Base-by-base conservation (phyloP, 2,797 vertebrate genomes). In the Pantherophis vulpinus region DNA sequence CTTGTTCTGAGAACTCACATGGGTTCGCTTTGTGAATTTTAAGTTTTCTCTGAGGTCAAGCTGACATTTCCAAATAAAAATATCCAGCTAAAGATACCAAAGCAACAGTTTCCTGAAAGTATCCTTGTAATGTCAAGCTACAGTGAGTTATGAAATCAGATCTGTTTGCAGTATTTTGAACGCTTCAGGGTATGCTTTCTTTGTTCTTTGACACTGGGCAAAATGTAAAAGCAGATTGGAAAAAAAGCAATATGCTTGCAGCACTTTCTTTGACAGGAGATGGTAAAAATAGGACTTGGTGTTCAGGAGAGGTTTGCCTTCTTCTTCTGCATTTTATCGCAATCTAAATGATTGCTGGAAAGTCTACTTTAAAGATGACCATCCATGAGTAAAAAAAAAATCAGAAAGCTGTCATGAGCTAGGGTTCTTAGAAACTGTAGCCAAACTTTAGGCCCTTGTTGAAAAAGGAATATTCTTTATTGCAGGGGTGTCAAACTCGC, bases 1-100 rank as follows among this genome's bases (percentile, higher is more conserved):
- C 88, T 47, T 58, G 58, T 59, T 37, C 58, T 89, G 20, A 61
- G 74, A 59, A 59, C 16, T 47, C 13, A 47, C 20, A 27, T 5
- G 47, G n/a, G 32, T 55, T 70, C 56, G 23, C 20, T 70, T 37
- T 55, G 51, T 42, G 60, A 42, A 58, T 70, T 16, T 56, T 29
- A 37, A 11, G 20, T 12, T 70, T 88, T 42, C 61, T 70, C 86
- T 29, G n/a, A 92, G 60, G 86, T 70, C 54, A 70, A 32, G 54
- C n/a, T 92, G 91, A 88, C 91, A 66, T 92, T 66, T 70, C 37
- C n/a, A 16, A 42, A 56, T 16, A 56, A 88, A 88, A 87, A 63
- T 59, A 55, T 89, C 27, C 9, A 32, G 88, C 83, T 89, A 51
- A 89, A 63, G 88, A 87, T 59, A 74, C 32, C 91, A 58, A 6